Evolutionary conservation across 2,797 vertebrate genomes (phyloP).

Genomic region (Alca torda): DNA sequence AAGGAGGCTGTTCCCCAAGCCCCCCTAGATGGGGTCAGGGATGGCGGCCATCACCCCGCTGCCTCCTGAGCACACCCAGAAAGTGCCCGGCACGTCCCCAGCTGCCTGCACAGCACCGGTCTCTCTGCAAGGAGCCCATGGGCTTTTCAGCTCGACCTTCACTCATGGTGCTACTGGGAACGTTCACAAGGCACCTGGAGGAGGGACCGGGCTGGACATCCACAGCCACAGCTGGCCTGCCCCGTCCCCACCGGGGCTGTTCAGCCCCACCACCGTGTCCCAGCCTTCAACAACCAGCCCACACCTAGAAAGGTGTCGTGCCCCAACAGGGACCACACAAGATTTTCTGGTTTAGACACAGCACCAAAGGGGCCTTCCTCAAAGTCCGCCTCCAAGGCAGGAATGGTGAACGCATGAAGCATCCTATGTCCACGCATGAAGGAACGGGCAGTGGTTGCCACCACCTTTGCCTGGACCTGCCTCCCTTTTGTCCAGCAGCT

Average conservation of each 20-base stretch:
- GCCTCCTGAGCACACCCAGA: not conserved
- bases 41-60: not conserved
- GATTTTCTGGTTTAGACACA: not conserved
- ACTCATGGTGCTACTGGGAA: too few relatives aligned
- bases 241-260: not conserved
- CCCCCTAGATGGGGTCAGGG: rapidly evolving
- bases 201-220: rapidly evolving
- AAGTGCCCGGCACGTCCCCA: not conserved
- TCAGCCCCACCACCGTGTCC: not conserved
- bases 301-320: not conserved
- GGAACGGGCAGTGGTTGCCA: not conserved
- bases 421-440: rapidly evolving
- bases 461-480: not conserved
- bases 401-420: rapidly evolving
- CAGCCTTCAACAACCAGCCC: not conserved
- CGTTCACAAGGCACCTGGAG: not conserved
- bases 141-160: not conserved
- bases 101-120: not conserved
- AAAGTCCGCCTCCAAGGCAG: not conserved
- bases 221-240: not conserved
- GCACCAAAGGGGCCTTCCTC: not conserved
- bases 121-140: not conserved
- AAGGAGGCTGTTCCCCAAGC: not conserved
- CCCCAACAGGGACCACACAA: not conserved
- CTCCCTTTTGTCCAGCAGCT: not conserved